A percentile compares a stretch with the other conserved stretches of the same genome.
Evolutionary conservation across 2,113 vertebrate species (phyloP).

Genomic region (Xenus cinereus): DNA sequence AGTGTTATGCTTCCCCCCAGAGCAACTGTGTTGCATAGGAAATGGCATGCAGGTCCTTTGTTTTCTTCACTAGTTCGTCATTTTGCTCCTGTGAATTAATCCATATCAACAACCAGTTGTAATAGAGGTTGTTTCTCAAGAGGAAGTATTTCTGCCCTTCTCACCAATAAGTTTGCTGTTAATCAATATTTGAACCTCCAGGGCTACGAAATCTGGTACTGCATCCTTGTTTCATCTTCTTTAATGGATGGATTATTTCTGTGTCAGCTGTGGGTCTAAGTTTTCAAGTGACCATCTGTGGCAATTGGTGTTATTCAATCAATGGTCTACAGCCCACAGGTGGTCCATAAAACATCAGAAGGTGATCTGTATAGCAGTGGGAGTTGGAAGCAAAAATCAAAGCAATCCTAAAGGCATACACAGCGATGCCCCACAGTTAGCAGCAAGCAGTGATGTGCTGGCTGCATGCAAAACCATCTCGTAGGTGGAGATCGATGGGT

Average conservation of each 20-base stretch:
- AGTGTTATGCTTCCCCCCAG: background rate
- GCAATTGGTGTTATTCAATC: background rate
- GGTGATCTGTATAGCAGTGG: background rate
- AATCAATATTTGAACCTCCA: constrained; percentile 36
- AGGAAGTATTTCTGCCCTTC: background rate
- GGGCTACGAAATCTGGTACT: background rate
- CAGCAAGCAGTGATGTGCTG: background rate
- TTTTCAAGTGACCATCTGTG: constrained; percentile 7
- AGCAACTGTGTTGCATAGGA: background rate
- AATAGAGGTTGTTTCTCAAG: background rate
- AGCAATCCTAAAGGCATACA: background rate
- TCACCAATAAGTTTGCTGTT: background rate
- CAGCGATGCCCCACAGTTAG: accelerated
- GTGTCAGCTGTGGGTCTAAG: constrained; percentile 8
- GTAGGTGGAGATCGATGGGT: background rate
- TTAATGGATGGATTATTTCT: constrained; percentile 14
- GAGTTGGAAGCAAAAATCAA: constrained; percentile 6
- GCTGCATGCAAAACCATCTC: background rate
- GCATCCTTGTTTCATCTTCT: constrained; percentile 9
- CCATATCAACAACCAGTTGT: background rate
- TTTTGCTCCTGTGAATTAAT: constrained; percentile 20
- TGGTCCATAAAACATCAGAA: constrained; percentile 24
- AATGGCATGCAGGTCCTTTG: background rate
- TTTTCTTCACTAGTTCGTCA: background rate
- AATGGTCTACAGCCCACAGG: background rate